phyloP scores from a whole-genome alignment of 2,888 invertebrate genomes.

The Acanthoscelides obtectus region DNA sequence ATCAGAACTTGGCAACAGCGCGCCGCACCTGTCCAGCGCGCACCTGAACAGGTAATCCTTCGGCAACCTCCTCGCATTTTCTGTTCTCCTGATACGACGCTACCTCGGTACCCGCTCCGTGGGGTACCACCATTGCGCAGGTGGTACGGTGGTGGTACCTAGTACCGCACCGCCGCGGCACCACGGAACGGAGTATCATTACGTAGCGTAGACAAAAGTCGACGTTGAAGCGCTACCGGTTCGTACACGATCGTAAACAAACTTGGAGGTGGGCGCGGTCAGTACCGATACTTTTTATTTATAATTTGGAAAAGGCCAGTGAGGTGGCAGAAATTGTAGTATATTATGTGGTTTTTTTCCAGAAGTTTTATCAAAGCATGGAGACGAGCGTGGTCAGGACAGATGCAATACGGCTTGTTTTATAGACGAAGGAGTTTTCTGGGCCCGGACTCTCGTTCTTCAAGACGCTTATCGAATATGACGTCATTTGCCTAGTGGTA shows the following conservation, averaged over 20 bases:
- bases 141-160: no score
- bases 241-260: not conserved
- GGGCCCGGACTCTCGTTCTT: no score
- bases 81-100: constrained; percentile 16
- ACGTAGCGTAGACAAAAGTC: not conserved
- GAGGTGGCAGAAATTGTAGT: no score
- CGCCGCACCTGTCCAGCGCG: not conserved
- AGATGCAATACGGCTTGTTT: no score
- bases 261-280: not conserved
- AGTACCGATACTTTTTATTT: no score
- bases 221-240: not conserved
- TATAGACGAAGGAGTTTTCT: no score
- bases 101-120: constrained; percentile 27
- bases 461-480: no score
- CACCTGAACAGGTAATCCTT: constrained; percentile 10
- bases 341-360: no score
- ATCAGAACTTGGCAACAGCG: not conserved
- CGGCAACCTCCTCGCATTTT: constrained; percentile 5
- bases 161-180: not conserved
- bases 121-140: constrained; percentile 10
- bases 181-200: not conserved
- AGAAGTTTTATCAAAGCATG: no score
- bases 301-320: no score
- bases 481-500: no score
- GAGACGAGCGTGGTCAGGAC: no score